phyloP scores from a whole-genome alignment of 2,888 invertebrate genomes.

The Agonopterix arenella region DNA sequence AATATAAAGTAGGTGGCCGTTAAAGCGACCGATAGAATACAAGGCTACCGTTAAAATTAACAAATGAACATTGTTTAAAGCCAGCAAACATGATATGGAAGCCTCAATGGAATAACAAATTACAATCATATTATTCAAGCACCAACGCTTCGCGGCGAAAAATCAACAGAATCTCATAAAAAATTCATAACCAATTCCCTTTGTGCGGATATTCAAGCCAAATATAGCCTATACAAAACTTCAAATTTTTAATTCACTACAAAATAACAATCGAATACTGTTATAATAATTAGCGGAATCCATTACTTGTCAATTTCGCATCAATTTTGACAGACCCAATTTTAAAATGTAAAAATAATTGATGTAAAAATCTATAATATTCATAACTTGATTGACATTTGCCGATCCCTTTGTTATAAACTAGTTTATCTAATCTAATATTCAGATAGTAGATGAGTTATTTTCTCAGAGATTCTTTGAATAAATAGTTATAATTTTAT shows the following conservation, averaged over 20 bases:
- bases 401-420: constrained; percentile 33
- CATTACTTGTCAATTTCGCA: constrained; percentile 49
- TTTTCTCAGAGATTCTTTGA: constrained; percentile 16
- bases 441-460: constrained; percentile 29
- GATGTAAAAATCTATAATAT: constrained; percentile 37
- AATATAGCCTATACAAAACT: constrained; percentile 35
- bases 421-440: constrained; percentile 49
- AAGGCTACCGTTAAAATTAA: neutral
- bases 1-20: no score
- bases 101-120: constrained; percentile 29
- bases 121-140: constrained; percentile 48
- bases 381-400: constrained; percentile 61
- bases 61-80: neutral
- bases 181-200: constrained; percentile 55
- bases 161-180: constrained; percentile 56
- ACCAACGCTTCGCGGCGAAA: constrained; percentile 58
- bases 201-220: constrained; percentile 34
- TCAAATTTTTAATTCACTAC: constrained; percentile 32
- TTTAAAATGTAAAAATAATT: constrained; percentile 25
- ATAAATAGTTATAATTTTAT: constrained; percentile 16
- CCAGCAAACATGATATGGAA: constrained; percentile 13
- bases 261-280: constrained; percentile 34
- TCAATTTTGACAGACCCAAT: constrained; percentile 30
- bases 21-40: no score
- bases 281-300: constrained; percentile 54